Conservation (phyloP, 2,113 vertebrate species). For the Bostrychus sinensis region DNA sequence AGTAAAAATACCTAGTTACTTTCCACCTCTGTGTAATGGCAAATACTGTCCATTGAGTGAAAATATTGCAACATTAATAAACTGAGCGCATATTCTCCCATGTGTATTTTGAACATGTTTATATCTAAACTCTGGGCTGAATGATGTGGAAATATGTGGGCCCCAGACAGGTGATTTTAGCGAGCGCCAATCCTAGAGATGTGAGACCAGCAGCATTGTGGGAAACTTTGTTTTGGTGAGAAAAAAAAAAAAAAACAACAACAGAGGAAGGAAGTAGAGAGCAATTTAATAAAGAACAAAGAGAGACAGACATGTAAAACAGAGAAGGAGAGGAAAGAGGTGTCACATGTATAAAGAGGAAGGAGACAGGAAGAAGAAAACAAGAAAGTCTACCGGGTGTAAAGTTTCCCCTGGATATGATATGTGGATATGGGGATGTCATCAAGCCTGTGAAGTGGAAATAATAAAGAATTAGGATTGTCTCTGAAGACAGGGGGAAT, state of each 20-base stretch:
- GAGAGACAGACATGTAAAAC: not conserved
- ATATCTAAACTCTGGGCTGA: not conserved
- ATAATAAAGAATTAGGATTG: slow-evolving; percentile 82
- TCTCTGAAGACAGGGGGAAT: slow-evolving; percentile 80
- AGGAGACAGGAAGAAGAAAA: slow-evolving; percentile 44
- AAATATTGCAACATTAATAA: not conserved
- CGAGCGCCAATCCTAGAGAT: slow-evolving; percentile 24
- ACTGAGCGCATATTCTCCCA: not conserved
- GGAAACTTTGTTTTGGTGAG: slow-evolving; percentile 40
- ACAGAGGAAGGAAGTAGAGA: slow-evolving; percentile 11
- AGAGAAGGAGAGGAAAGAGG: slow-evolving; percentile 12
- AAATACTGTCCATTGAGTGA: no score
- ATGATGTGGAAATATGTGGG: slow-evolving; percentile 11
- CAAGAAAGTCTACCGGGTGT: slow-evolving; percentile 72
- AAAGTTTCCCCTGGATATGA: slow-evolving; percentile 77
- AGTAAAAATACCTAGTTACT: no score
- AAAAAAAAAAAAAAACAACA: not conserved
- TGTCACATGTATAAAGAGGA: slow-evolving; percentile 3
- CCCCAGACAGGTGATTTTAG: slow-evolving; percentile 29
- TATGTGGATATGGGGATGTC: slow-evolving; percentile 77
- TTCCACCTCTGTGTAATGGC: no score
- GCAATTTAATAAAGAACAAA: slow-evolving; percentile 11
- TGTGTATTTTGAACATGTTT: not conserved
- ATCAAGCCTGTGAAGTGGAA: slow-evolving; percentile 79
- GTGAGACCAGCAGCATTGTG: slow-evolving; percentile 23